A percentile compares a stretch with the other conserved stretches of the same genome.
Evolutionary conservation across 2,113 vertebrate species (phyloP).

Genomic region (Tragelaphus imberbis): DNA sequence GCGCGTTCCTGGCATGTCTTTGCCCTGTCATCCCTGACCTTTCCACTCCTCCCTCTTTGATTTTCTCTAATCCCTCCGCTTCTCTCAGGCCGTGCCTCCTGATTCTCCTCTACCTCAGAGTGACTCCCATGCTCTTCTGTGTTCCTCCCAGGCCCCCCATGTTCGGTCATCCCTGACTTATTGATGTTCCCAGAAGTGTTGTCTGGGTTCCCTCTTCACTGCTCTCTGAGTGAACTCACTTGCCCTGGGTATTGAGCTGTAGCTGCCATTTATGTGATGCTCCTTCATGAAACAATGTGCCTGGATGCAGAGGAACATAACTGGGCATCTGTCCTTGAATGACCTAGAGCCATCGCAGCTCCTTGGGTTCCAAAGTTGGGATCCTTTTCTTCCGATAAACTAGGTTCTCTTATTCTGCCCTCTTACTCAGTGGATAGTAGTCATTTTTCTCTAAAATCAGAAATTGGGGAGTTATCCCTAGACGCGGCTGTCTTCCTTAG

Average conservation of each 20-base stretch:
- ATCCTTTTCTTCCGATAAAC: not conserved
- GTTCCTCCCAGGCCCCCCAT: no score
- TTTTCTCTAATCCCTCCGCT: not conserved
- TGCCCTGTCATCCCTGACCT: not conserved
- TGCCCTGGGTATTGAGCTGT: not conserved
- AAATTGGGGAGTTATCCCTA: not conserved
- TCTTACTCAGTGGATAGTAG: not conserved
- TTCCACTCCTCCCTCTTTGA: not conserved
- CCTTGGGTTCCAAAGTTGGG: not conserved
- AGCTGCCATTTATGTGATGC: not conserved
- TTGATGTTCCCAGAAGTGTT: not conserved
- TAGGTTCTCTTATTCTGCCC: not conserved
- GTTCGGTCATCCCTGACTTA: not conserved
- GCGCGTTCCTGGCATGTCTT: not conserved
- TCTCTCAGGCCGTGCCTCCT: not conserved
- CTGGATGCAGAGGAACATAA: not conserved
- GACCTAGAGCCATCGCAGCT: not conserved
- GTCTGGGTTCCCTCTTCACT: not conserved
- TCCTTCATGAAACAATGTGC: not conserved
- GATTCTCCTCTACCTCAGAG: not conserved
- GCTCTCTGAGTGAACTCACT: not conserved
- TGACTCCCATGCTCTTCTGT: not conserved
- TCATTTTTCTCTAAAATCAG: not conserved
- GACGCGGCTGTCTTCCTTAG: rapidly evolving
- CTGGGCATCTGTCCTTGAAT: no score